A percentile compares a stretch with the other conserved stretches of the same genome.
These are phyloP conservation scores for Mormoops blainvillei DNA, from an alignment of 2,113 vertebrate species.

Conservation along the genomic window DNA sequence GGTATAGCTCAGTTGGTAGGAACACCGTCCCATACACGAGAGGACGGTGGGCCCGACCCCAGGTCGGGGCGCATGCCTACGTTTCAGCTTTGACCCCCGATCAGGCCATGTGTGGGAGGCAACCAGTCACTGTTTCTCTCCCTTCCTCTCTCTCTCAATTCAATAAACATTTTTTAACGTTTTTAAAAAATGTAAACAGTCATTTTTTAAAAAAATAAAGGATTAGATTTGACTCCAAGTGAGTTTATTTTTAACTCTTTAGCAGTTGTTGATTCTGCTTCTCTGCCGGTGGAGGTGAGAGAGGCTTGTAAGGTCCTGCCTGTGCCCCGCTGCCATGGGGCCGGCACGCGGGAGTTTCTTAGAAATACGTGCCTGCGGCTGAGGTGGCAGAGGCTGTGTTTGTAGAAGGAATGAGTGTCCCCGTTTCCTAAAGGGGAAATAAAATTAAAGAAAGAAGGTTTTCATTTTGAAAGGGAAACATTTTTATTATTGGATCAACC, in stretches of 20 bases:
- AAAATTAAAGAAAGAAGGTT: neutral
- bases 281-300: neutral
- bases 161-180: neutral
- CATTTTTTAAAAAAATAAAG: neutral
- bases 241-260: conserved; percentile 20
- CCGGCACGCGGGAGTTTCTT: neutral
- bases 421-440: neutral
- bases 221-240: neutral
- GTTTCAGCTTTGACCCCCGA: too few species aligned
- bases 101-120: too few species aligned
- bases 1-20: too few species aligned
- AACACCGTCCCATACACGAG: too few species aligned
- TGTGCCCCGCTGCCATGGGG: rapidly evolving
- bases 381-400: neutral
- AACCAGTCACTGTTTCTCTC: too few species aligned
- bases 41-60: too few species aligned
- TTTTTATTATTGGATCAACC: neutral
- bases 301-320: neutral
- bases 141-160: too few species aligned
- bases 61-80: too few species aligned
- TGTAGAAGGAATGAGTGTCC: neutral
- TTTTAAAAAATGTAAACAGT: neutral
- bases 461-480: neutral
- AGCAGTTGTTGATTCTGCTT: neutral
- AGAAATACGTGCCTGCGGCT: neutral